Evolutionary conservation across 1,140 invertebrate genomes (phyloP), one percentile per base, ranked within the genome.

Genomic region (Drosophila bocqueti): DNA sequence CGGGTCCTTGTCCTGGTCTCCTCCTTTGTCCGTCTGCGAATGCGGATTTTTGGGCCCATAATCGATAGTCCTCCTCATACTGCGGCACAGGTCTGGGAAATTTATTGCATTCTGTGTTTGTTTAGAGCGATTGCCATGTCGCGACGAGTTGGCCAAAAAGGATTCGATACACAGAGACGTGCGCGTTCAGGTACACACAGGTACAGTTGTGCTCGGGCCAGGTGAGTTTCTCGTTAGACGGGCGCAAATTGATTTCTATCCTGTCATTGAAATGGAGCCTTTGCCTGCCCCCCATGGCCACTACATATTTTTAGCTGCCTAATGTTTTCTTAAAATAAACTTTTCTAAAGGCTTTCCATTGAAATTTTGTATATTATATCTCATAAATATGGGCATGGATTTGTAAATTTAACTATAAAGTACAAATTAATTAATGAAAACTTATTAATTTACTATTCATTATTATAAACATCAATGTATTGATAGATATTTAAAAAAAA

Each of bases 41-140:
- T 62, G 61, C 40, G 43, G 64, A 76, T 73, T 76, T 60, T 49
- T 57, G 76, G 74, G 83, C 76, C 76, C 84, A 84, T 90, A 89
- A 89, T 89, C 84, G 85, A 89, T 89, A 75, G 81, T 68, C 62
- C 63, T 46, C 11, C 63, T 16, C 46, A 74, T 47, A 61, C 54
- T 34, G 16, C 31, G 16, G 13, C 21, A 2, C 9, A 6, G 47
- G 31, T 24, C n/a, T 38, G 54, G 66, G 49, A 36, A 90, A 89
- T 89, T 89, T 89, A 89, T 89, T 89, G 84, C 84, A 89, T 89
- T 89, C 78, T 89, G 81, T 89, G 81, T 89, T 89, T 89, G 87
- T 89, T 89, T 89, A 89, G 81, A 86, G 71, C 84, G 72, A 86
- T 77, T 83, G 83, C 71, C 72, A 73, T 72, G 76, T 80, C 84